These are phyloP conservation scores for Colletes gigas DNA, from an alignment of 1,140 invertebrate genomes.

Conservation along the genomic window DNA sequence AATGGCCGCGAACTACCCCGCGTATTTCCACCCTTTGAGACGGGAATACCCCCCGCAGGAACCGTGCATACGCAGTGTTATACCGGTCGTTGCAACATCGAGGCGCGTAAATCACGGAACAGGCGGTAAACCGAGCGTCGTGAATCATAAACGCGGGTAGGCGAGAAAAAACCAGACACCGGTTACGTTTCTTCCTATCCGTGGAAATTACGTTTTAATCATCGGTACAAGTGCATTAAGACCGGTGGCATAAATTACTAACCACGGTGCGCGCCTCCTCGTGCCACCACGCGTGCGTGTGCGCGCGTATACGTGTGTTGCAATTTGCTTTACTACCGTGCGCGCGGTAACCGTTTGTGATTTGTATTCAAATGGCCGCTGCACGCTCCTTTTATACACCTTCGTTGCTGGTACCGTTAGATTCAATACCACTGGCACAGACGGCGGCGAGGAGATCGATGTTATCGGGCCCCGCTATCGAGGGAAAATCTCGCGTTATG, in stretches of 20 bases:
- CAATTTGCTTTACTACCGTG: constrained; percentile 55
- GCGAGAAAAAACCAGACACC: constrained; percentile 28
- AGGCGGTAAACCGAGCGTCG: constrained; percentile 5
- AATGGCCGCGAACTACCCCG: too few relatives aligned
- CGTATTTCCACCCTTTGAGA: too few relatives aligned
- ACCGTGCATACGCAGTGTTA: background rate
- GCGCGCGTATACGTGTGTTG: constrained; percentile 18
- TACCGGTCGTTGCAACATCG: too few relatives aligned
- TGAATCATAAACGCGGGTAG: constrained; percentile 35
- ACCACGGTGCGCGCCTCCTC: background rate
- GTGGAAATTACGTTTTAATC: constrained; percentile 62
- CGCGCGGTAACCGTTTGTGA: constrained; percentile 44
- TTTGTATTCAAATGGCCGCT: constrained; percentile 55
- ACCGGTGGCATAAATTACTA: constrained; percentile 54
- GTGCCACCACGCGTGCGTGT: background rate
- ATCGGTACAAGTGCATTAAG: constrained; percentile 55
- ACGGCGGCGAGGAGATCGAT: constrained; percentile 3
- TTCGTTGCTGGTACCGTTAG: constrained; percentile 28
- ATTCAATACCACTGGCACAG: constrained; percentile 17
- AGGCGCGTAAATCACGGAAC: constrained; percentile 13
- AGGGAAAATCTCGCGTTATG: constrained; percentile 28
- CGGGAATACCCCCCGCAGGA: background rate
- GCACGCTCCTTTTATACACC: constrained; percentile 35
- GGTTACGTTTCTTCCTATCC: constrained; percentile 46
- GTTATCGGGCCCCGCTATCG: constrained; percentile 22